A percentile compares a stretch with the other conserved stretches of the same genome.
Evolutionary conservation across 2,888 invertebrate genomes (phyloP).

Genomic region (Agonopterix alstromeriana): DNA sequence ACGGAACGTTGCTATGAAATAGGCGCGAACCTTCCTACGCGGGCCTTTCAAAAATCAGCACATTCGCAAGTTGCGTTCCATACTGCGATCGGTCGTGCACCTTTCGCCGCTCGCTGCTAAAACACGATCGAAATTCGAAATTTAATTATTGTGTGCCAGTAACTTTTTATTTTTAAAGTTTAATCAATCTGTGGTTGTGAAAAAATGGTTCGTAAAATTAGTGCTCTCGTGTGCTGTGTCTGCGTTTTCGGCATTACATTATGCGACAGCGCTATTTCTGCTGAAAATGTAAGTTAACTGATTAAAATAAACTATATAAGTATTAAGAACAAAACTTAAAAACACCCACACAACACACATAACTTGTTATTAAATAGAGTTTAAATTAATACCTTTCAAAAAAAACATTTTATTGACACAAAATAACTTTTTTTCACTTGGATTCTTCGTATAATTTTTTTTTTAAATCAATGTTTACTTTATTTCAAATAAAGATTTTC

Average conservation of each 20-base stretch:
- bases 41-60: constrained; percentile 72
- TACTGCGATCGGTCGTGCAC: constrained; percentile 52
- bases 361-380: no score
- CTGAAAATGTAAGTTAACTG: constrained; percentile 53
- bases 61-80: constrained; percentile 52
- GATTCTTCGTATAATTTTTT: no score
- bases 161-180: constrained; percentile 8
- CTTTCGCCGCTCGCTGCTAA: constrained; percentile 51
- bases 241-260: constrained; percentile 62
- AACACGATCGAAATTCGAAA: constrained; percentile 16
- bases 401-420: no score
- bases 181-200: constrained; percentile 13
- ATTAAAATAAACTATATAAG: no score
- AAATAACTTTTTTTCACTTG: no score
- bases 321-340: no score
- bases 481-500: no score
- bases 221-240: constrained; percentile 60
- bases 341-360: no score
- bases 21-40: constrained; percentile 73
- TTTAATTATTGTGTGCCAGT: constrained; percentile 5
- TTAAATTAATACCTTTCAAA: no score
- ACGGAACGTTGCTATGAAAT: constrained; percentile 52
- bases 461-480: no score
- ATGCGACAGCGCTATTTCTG: constrained; percentile 64
- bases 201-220: constrained; percentile 64